Evolutionary conservation across 2,113 vertebrate genomes (phyloP).

Genomic region (Trogon surrucura): DNA sequence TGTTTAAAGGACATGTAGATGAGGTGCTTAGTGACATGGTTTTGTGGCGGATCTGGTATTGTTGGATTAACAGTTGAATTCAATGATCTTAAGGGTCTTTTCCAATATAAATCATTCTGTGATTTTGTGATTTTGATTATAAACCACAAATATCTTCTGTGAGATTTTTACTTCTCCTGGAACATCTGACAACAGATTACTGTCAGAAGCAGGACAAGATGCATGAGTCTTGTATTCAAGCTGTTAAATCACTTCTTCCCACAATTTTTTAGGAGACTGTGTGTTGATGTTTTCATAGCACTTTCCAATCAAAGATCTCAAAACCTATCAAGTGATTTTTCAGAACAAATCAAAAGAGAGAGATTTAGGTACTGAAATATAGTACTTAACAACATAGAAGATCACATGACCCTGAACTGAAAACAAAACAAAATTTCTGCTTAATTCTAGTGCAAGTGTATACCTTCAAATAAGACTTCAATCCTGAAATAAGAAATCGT

Average conservation of each 20-base stretch:
- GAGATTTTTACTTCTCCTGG: not conserved
- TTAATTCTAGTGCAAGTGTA: not conserved
- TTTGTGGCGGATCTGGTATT: not conserved
- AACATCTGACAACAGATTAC: not conserved
- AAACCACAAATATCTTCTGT: not conserved
- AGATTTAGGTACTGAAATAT: not conserved
- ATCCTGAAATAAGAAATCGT: not conserved
- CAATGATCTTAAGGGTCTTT: not conserved
- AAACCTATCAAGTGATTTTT: not conserved
- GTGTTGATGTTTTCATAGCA: not conserved
- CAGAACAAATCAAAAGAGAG: not conserved
- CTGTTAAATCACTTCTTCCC: not conserved
- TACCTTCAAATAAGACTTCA: not conserved
- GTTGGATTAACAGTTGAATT: fast-evolving
- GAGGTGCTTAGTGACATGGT: fast-evolving
- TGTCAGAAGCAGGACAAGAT: not conserved
- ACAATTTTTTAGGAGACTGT: not conserved
- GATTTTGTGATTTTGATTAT: not conserved
- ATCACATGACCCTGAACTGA: not conserved
- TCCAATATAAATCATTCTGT: not conserved
- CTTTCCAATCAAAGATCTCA: not conserved
- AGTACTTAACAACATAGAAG: not conserved
- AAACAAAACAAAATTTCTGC: not conserved
- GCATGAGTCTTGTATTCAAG: not conserved
- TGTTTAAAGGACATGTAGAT: fast-evolving